phyloP scores from a whole-genome alignment of 2,888 invertebrate genomes.

The Ichneumoninae sp. region DNA sequence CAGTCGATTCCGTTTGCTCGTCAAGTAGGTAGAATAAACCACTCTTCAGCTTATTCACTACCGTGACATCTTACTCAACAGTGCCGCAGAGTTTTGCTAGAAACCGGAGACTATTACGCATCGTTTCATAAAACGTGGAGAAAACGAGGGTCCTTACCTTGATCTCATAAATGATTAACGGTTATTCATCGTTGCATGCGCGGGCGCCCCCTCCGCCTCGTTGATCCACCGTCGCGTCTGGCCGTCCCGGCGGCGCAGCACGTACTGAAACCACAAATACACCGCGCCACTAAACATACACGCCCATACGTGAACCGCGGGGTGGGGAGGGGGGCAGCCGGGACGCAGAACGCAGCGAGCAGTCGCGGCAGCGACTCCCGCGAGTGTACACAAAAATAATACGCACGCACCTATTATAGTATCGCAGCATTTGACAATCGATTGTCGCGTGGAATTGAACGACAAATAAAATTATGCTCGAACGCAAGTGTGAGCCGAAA shows the following conservation, averaged over 20 bases:
- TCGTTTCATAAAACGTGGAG: neutral
- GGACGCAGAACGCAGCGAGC: neutral
- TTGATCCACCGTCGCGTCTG: neutral
- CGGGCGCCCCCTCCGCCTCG: neutral
- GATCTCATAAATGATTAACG: constrained; percentile 1
- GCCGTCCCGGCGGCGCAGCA: neutral
- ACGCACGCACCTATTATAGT: neutral
- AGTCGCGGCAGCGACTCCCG: constrained; percentile 5
- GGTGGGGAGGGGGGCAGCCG: neutral
- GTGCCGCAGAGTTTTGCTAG: too few relatives aligned
- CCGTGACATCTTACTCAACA: too few relatives aligned
- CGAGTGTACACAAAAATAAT: constrained; percentile 4
- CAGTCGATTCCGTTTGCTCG: too few relatives aligned
- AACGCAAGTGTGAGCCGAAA: neutral
- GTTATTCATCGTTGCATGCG: constrained; percentile 4
- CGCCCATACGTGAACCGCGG: neutral
- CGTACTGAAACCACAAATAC: neutral
- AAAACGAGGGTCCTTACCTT: constrained; percentile 5
- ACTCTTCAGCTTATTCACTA: too few relatives aligned
- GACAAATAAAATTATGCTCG: neutral
- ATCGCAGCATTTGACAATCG: neutral
- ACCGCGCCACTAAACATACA: neutral
- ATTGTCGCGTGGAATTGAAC: neutral
- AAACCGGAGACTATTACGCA: neutral
- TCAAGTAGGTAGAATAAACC: too few relatives aligned